Evolutionary conservation across 2,888 invertebrate species (phyloP).

Genomic region (Colostygia pectinataria): DNA sequence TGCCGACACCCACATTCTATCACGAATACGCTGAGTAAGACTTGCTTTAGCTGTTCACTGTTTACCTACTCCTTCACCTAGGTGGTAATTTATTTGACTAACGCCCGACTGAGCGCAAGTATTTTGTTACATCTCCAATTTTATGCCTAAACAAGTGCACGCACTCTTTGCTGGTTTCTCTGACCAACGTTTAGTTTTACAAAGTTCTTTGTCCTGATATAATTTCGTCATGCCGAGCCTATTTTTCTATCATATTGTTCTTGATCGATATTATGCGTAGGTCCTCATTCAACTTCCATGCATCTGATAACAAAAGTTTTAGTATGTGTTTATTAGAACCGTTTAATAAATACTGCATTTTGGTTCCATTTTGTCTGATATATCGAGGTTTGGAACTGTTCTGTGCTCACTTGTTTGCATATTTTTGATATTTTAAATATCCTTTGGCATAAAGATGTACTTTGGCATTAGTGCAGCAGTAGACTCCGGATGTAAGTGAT

Average conservation of each 20-base stretch:
- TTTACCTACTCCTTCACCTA: constrained; percentile 44
- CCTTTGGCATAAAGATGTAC: constrained; percentile 14
- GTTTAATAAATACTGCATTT: too few relatives aligned
- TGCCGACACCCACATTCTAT: constrained; percentile 78
- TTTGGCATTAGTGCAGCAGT: constrained; percentile 10
- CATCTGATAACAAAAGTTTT: too few relatives aligned
- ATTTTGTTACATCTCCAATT: constrained; percentile 20
- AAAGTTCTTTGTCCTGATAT: too few relatives aligned
- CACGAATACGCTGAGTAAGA: constrained; percentile 77
- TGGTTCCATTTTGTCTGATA: too few relatives aligned
- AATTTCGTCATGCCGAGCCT: too few relatives aligned
- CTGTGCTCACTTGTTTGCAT: neutral
- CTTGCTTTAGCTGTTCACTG: constrained; percentile 55
- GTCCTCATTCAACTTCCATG: too few relatives aligned
- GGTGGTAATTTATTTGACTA: constrained; percentile 36
- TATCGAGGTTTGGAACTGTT: too few relatives aligned
- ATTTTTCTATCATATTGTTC: too few relatives aligned
- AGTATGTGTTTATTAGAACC: too few relatives aligned
- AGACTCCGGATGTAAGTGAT: constrained; percentile 25
- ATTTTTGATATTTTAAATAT: neutral
- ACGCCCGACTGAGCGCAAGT: constrained; percentile 12
- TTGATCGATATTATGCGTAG: too few relatives aligned
- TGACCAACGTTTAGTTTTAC: too few relatives aligned
- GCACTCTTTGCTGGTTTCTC: neutral
- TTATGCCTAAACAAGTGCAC: constrained; percentile 3